Evolutionary conservation across 2,113 vertebrate species (phyloP).

Genomic region (Varanus komodoensis): DNA sequence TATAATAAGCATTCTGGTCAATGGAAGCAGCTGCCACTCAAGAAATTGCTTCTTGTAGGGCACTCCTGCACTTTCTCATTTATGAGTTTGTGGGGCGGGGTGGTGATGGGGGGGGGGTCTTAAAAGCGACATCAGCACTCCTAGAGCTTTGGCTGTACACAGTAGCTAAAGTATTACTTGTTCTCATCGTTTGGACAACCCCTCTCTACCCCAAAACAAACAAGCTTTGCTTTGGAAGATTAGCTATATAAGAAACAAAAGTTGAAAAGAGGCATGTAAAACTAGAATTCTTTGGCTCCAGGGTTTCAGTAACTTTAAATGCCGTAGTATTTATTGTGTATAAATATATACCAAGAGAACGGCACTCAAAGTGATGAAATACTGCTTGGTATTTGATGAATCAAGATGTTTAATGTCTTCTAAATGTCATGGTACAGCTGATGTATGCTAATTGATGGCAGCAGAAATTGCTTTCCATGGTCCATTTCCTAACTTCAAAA

Average conservation of each 20-base stretch:
- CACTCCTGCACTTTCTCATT: background rate
- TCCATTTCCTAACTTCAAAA: too few relatives aligned
- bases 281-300: background rate
- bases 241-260: background rate
- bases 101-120: background rate
- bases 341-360: too few relatives aligned
- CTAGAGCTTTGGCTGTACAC: background rate
- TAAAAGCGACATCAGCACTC: background rate
- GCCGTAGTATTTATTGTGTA: background rate
- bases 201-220: background rate
- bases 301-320: background rate
- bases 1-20: too few relatives aligned
- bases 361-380: too few relatives aligned
- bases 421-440: too few relatives aligned
- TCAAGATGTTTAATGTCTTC: too few relatives aligned
- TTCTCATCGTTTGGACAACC: background rate
- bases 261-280: background rate
- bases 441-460: too few relatives aligned
- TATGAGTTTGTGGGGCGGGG: background rate
- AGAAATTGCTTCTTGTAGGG: background rate
- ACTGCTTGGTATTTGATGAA: too few relatives aligned
- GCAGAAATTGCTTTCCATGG: too few relatives aligned
- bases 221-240: background rate
- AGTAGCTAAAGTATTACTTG: background rate
- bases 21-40: too few relatives aligned